Evolutionary conservation across 2,113 vertebrate genomes (phyloP), one percentile per base, ranked within the genome.

Genomic region (Eulemur rufifrons): DNA sequence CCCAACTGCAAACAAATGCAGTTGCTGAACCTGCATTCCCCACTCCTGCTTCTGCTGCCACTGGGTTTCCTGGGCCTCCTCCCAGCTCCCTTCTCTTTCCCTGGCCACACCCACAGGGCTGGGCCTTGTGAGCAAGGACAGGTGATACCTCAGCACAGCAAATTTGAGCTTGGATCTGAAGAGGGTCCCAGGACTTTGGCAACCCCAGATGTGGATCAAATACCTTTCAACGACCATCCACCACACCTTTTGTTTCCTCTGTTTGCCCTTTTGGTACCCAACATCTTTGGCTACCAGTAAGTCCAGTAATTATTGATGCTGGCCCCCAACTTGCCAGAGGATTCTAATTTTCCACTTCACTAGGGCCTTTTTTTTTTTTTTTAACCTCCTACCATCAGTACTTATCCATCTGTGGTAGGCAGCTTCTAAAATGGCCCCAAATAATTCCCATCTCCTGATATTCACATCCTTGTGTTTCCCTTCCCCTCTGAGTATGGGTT

Each of bases 1-100:
- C 69, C 84, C 92, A 96, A 97, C 39, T 87, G 85, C 90, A 97
- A 97, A 97, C 71, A 96, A 97, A 95, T 86, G 86, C 83, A 95
- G 74, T 95, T 97, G 97, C 97, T 96, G 95, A 97, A 95, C 95
- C 86, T 86, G 96, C 96, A 96, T 92, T 95, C 78, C 96, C 85
- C 66, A 94, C 45, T 81, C 45, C 78, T 93, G 91, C 71, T 83
- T 93, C 45, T 91, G 78, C 50, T 93, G 89, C 85, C 83, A 81
- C 54, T 80, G 54, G 56, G 69, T 34, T 93, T 93, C 95, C 74
- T n/a, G 56, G 7, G 42, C 63, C 56, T 68, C 68, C 42, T 64
- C 47, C 59, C 50, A 86, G 29, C 69, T 89, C 25, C 29, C 20
- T 73, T 42, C 39, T 69, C 56, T 83, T 81, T 71, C 63, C 61